Evolutionary conservation across 2,888 invertebrate genomes (phyloP).

Genomic region (Tinea semifulvella): DNA sequence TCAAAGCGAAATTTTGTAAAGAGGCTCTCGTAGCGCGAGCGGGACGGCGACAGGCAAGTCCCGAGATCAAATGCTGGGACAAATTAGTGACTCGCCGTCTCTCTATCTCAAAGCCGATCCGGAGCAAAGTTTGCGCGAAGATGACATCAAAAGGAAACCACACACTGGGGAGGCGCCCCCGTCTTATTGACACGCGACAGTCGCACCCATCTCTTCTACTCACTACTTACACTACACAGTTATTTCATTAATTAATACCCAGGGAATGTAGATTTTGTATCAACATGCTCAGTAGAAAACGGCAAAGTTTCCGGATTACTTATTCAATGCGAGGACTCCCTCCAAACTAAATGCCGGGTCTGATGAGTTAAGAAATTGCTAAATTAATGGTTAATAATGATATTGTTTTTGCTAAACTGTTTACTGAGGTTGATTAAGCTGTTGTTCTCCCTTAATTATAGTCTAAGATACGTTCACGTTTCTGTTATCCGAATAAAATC

Average conservation of each 20-base stretch:
- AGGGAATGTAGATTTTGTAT: too few relatives aligned
- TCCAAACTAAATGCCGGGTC: too few relatives aligned
- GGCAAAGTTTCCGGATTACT: too few relatives aligned
- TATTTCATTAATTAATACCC: slow-evolving; percentile 9
- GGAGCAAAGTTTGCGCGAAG: slow-evolving; percentile 68
- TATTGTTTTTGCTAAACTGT: too few relatives aligned
- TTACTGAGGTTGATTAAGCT: too few relatives aligned
- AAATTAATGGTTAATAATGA: too few relatives aligned
- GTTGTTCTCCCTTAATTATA: too few relatives aligned
- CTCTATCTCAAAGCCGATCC: slow-evolving; percentile 68
- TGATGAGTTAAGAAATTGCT: too few relatives aligned
- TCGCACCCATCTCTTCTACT: slow-evolving; percentile 26
- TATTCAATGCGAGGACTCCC: too few relatives aligned
- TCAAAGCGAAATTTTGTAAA: slow-evolving; percentile 67
- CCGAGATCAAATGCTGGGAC: slow-evolving; percentile 67
- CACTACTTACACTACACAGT: slow-evolving; percentile 47
- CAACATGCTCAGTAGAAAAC: too few relatives aligned
- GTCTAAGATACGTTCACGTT: too few relatives aligned
- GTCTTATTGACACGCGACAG: slow-evolving; percentile 1
- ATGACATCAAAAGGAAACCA: slow-evolving; percentile 69
- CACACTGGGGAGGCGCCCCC: slow-evolving; percentile 58
- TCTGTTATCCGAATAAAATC: too few relatives aligned
- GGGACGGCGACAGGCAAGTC: slow-evolving; percentile 54
- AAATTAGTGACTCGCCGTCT: slow-evolving; percentile 68
- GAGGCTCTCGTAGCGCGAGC: slow-evolving; percentile 60